Conservation (phyloP, 2,888 invertebrate species). For the Dasypogon diadema region DNA sequence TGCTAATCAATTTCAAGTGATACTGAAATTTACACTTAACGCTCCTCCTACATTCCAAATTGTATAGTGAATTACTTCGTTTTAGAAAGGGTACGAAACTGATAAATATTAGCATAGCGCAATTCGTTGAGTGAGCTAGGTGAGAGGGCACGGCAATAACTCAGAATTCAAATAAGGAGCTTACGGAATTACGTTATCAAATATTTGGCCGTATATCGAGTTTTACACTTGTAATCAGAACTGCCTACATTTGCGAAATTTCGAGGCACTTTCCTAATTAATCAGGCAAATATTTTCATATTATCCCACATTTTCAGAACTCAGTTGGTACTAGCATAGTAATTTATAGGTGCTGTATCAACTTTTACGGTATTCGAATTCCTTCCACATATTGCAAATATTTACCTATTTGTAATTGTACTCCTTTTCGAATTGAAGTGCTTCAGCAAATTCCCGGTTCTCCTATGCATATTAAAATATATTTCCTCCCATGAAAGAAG, state of each 20-base stretch:
- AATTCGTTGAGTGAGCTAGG: background rate
- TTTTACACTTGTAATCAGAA: background rate
- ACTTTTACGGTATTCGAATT: background rate
- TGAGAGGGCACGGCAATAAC: background rate
- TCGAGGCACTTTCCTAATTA: constrained; percentile 2
- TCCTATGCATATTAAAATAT: too few species aligned
- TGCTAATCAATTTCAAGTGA: background rate
- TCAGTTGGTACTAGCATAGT: background rate
- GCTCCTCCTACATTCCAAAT: background rate
- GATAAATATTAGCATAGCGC: background rate
- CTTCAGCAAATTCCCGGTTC: too few species aligned
- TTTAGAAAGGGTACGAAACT: too few species aligned
- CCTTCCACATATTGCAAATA: background rate
- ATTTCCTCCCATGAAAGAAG: too few species aligned
- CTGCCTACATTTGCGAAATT: constrained; percentile 14
- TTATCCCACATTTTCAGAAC: background rate
- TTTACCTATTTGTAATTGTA: background rate
- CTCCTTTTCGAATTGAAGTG: too few species aligned
- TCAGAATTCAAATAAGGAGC: constrained; percentile 17
- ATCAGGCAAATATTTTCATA: background rate
- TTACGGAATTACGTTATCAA: constrained; percentile 1
- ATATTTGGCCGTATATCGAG: background rate
- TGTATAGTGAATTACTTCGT: background rate
- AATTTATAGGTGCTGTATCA: background rate
- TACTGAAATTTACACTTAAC: background rate